Evolutionary conservation across 2,888 invertebrate species (phyloP).

Genomic region (Drosophila colorata): DNA sequence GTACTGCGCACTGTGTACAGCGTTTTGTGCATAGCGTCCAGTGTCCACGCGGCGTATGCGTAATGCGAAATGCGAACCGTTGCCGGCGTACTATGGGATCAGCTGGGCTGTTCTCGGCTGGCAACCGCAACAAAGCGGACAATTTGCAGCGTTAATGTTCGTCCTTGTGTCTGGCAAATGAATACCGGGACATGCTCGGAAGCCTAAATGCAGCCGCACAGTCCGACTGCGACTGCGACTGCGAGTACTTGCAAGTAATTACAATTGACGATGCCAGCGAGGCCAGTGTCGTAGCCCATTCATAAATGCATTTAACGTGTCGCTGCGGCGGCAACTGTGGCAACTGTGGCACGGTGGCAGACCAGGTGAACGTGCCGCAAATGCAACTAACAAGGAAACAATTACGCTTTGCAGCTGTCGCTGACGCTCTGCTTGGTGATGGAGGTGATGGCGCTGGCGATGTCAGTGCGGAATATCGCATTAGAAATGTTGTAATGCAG

Average conservation of each 20-base stretch:
- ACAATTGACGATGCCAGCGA: constrained; percentile 72
- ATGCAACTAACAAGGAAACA: constrained; percentile 80
- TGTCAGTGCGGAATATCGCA: constrained; percentile 65
- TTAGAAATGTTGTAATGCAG: constrained; percentile 65
- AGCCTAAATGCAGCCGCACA: constrained; percentile 49
- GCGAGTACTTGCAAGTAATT: constrained; percentile 71
- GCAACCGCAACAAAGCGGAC: constrained; percentile 76
- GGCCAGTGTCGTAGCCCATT: constrained; percentile 61
- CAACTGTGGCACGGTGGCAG: constrained; percentile 23
- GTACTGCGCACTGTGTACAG: constrained; percentile 1
- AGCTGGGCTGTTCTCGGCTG: constrained; percentile 34
- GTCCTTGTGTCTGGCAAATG: constrained; percentile 58
- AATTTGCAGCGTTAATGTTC: constrained; percentile 77
- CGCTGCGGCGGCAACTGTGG: constrained; percentile 54
- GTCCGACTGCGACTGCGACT: constrained; percentile 16
- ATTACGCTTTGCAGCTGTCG: constrained; percentile 75
- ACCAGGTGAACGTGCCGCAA: constrained; percentile 73
- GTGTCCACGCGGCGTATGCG: constrained; percentile 63
- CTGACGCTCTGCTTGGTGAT: constrained; percentile 8
- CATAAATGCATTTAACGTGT: constrained; percentile 82
- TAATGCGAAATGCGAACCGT: constrained; percentile 48
- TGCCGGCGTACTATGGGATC: constrained; percentile 12
- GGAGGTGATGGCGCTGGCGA: constrained; percentile 22
- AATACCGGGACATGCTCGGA: constrained; percentile 55
- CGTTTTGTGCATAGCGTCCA: background rate